Evolutionary conservation across 2,888 invertebrate species (phyloP).

Genomic region (Hofmannophila pseudospretella): DNA sequence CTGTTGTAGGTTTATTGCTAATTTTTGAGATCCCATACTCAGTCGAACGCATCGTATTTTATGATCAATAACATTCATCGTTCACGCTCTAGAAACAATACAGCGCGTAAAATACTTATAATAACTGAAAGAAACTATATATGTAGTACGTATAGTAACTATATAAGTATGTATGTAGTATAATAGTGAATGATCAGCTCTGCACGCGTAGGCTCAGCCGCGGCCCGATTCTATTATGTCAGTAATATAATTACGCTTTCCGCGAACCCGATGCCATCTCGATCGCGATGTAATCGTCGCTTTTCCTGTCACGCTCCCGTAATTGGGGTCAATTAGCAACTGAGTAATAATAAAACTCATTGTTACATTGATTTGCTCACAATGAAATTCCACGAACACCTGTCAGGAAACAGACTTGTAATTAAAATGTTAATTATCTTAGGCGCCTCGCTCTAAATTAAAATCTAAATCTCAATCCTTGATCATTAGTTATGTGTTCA

Average conservation of each 20-base stretch:
- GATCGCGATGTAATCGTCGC: constrained; percentile 48
- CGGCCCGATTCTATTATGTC: constrained; percentile 9
- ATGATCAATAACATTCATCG: too few species aligned
- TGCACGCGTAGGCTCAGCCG: neutral
- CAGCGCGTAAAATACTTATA: too few species aligned
- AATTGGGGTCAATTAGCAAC: constrained; percentile 38
- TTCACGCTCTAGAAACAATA: too few species aligned
- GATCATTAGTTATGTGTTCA: constrained; percentile 37
- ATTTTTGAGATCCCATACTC: too few species aligned
- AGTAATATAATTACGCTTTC: constrained; percentile 47
- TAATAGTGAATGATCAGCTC: too few species aligned
- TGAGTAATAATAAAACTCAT: constrained; percentile 4
- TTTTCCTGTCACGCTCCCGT: constrained; percentile 60
- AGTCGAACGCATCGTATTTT: too few species aligned
- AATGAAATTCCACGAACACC: constrained; percentile 1
- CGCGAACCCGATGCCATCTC: constrained; percentile 44
- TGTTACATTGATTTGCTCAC: constrained; percentile 9
- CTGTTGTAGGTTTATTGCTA: too few species aligned
- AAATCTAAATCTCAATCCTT: constrained; percentile 1
- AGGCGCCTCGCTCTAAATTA: constrained; percentile 2
- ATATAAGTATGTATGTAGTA: too few species aligned
- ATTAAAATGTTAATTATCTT: constrained; percentile 5
- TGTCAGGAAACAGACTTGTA: neutral
- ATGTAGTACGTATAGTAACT: too few species aligned
- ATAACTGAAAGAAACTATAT: too few species aligned